Percentiles rank a stretch among this genome's conserved stretches.
phyloP scores from a whole-genome alignment of 2,797 vertebrate genomes.

The Cheirogaleus major region DNA sequence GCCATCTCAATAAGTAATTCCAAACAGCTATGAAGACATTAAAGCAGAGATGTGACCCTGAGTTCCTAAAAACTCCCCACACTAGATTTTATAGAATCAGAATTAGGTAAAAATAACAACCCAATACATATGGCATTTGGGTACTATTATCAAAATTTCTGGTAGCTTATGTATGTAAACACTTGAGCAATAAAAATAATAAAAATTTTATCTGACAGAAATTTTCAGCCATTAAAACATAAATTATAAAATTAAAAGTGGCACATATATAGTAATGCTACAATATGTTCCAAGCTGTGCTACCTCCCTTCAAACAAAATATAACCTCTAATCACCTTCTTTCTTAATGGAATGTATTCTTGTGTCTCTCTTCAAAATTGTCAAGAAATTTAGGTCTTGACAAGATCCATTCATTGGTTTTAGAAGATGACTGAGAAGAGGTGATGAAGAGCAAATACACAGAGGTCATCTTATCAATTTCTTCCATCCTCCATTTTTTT shows the following conservation, averaged over 20 bases:
- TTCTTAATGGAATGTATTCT: not conserved
- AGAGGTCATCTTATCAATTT: not conserved
- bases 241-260: not conserved
- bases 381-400: not conserved
- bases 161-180: not conserved
- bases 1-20: not conserved
- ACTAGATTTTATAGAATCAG: not conserved
- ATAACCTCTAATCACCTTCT: not conserved
- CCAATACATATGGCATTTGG: not conserved
- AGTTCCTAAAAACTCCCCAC: not conserved
- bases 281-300: not conserved
- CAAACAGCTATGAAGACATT: not conserved
- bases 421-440: not conserved
- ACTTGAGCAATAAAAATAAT: not conserved
- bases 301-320: not conserved
- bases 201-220: not conserved
- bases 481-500: not conserved
- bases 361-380: not conserved
- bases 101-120: not conserved
- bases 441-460: not conserved
- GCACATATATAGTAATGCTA: not conserved
- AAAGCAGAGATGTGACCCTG: not conserved
- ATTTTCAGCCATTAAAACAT: not conserved
- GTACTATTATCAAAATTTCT: not conserved
- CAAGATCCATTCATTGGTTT: not conserved